Base-by-base conservation (phyloP, 1,140 invertebrate genomes). In the Ips typographus region DNA sequence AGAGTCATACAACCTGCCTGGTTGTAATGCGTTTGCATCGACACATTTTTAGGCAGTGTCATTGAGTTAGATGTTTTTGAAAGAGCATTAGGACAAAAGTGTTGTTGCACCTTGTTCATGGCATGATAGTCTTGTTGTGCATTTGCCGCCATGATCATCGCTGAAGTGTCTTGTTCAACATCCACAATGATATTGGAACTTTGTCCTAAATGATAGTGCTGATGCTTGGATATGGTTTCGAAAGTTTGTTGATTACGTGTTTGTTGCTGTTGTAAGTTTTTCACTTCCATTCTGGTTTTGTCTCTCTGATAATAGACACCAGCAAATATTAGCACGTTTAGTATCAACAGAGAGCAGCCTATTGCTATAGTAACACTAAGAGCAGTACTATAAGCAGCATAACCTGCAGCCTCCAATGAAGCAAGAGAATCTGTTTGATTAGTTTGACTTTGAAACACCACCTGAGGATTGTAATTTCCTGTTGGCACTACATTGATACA, bases 291-390 rank as follows among this genome's bases (percentile, higher is more conserved):
- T 66, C 89, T 81, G 4, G 90, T 91, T 78, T 93, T 92, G 78
- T 94, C 92, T 47, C 92, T 81, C 76, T 94, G 93, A 80, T 94
- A 94, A 79, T 93, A 94, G 1, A 95, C 91, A 1, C 85, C 92
- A 49, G 92, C 91, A 74, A 94, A 94, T 71, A 95, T 93, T 2
- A 95, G 84, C 4, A 95, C 88, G 78, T 95, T 95, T 4, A 95
- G 81, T 57, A 95, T 90, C 7, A 95, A 83, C 22, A 96, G 81
- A 1, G 91, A 92, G 76, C 93, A 94, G 1, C 94, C 94, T 40
- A 96, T 92, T 1, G 92, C 92, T 70, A 96, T 93, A 2, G 93
- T 95, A 3, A 95, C 89, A 75, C 90, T 92, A 2, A 95, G 79
- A 2, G 92, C 91, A 1, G 92, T 94, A 2, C 89, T 91, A 77